Percentiles rank a stretch among this genome's conserved stretches.
phyloP scores from a whole-genome alignment of 2,888 invertebrate genomes.

The Platynereis dumerilii region DNA sequence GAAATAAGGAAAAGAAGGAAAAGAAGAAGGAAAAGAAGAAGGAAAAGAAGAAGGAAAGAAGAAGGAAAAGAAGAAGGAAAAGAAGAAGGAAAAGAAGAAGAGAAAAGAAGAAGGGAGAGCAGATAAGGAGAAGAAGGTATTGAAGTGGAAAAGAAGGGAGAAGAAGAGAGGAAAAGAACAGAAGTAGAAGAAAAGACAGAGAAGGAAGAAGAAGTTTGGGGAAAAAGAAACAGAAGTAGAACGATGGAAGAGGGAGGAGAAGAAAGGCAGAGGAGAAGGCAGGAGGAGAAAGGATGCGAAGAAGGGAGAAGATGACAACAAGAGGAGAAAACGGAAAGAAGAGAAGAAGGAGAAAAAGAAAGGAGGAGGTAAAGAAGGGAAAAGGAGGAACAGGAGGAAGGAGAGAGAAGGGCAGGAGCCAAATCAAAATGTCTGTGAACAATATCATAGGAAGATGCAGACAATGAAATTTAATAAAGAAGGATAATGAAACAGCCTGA shows the following conservation, averaged over 20 bases:
- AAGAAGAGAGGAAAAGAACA: neutral
- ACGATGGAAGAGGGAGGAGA: too few relatives aligned
- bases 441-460: neutral
- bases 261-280: too few relatives aligned
- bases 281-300: too few relatives aligned
- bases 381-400: neutral
- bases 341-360: conserved; percentile 1
- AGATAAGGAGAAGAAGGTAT: neutral
- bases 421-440: too few relatives aligned
- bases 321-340: neutral
- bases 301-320: too few relatives aligned
- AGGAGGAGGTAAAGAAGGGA: too few relatives aligned
- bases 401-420: neutral
- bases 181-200: too few relatives aligned
- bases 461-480: neutral
- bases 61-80: neutral
- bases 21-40: neutral
- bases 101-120: neutral
- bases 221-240: too few relatives aligned
- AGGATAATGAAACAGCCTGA: too few relatives aligned
- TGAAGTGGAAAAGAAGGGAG: neutral
- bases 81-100: neutral
- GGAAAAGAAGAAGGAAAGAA: neutral
- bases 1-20: neutral
- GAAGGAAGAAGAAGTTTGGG: too few relatives aligned